These are phyloP conservation scores for Menidia beryllina DNA, from an alignment of 2,113 vertebrate species.

Conservation along the genomic window DNA sequence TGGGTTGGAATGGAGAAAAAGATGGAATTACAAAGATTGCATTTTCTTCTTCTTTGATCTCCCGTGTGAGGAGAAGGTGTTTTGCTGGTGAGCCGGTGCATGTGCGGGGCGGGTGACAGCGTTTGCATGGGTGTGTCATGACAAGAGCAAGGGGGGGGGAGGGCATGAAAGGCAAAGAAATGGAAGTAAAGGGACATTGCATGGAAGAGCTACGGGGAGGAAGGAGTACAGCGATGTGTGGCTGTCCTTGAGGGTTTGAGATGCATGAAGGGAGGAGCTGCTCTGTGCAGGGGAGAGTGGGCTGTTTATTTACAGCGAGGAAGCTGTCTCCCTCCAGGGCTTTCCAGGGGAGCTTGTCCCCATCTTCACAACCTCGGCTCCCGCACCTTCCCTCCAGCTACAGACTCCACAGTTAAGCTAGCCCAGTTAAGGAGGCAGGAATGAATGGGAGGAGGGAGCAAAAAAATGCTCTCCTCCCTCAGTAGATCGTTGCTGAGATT, in stretches of 20 bases:
- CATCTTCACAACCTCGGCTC: slow-evolving; percentile 70
- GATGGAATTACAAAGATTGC: slow-evolving; percentile 73
- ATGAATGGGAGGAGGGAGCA: slow-evolving; percentile 9
- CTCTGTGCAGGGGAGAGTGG: slow-evolving; percentile 68
- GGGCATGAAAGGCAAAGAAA: slow-evolving; percentile 9
- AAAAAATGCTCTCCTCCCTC: slow-evolving; percentile 13
- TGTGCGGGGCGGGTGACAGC: slow-evolving; percentile 36
- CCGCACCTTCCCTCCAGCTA: slow-evolving; percentile 57
- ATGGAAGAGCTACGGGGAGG: slow-evolving; percentile 3
- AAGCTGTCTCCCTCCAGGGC: slow-evolving; percentile 65
- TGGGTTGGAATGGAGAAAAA: slow-evolving; percentile 52
- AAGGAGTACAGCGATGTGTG: slow-evolving; percentile 40
- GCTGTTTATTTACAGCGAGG: slow-evolving; percentile 80
- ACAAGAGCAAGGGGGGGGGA: slow-evolving; percentile 1
- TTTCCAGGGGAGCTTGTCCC: slow-evolving; percentile 67
- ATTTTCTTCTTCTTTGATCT: slow-evolving; percentile 76
- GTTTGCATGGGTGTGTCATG: slow-evolving; percentile 57
- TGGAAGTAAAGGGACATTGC: slow-evolving; percentile 33
- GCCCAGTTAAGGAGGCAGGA: slow-evolving; percentile 39
- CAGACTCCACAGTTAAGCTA: slow-evolving; percentile 51
- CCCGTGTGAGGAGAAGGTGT: slow-evolving; percentile 49
- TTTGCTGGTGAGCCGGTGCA: slow-evolving; percentile 39
- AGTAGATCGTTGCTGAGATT: slow-evolving; percentile 44
- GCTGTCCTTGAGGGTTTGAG: slow-evolving; percentile 73
- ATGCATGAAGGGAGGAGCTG: slow-evolving; percentile 57